Evolutionary conservation across 1,140 invertebrate genomes (phyloP), one percentile per base, ranked within the genome.

Genomic region (Platyscapa corneri): DNA sequence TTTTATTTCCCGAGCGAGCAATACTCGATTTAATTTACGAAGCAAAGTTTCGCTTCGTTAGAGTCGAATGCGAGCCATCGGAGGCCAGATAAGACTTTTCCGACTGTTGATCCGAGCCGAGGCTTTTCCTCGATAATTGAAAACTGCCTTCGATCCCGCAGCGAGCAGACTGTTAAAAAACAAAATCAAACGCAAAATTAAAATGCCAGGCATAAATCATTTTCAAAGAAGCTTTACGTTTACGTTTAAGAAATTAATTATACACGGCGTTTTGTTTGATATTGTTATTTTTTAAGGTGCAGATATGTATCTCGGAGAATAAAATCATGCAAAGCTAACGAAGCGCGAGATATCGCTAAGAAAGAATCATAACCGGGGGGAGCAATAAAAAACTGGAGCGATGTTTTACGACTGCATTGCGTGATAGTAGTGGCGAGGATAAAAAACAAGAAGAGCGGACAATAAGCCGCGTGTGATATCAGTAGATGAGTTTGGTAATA

Each of bases 391-490:
- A 82, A 82, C 80, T 82, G 42, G 74, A 77, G 42, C 74, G 72
- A 82, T 86, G 79, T 77, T 86, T 86, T 86, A 86, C 37, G 84
- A 80, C 80, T 82, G 79, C 46, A 82, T 86, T 72, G 84, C 84
- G 84, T 86, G 84, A 86, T 86, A 67, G 80, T 79, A 64, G 30
- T 39, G 37, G 78, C 30, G 27, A 42, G 67, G 76, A 84, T 75
- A 80, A 85, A 77, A 75, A 75, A 67, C 72, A 72, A 81, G 84
- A 85, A 81, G 83, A 78, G 77, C 78, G 83, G 83, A 81, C 77
- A 80, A 75, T 83, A 75, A 83, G 70, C 32, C 23, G 32, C 67
- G 46, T 60, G 34, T 79, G 42, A 37, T 64, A 82, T 82, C 46
- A 46, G 34, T 72, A 70, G 53, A 72, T 64, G 77, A 53, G 75